phyloP scores from a whole-genome alignment of 2,797 vertebrate species.

The Muscicapa comitata region DNA sequence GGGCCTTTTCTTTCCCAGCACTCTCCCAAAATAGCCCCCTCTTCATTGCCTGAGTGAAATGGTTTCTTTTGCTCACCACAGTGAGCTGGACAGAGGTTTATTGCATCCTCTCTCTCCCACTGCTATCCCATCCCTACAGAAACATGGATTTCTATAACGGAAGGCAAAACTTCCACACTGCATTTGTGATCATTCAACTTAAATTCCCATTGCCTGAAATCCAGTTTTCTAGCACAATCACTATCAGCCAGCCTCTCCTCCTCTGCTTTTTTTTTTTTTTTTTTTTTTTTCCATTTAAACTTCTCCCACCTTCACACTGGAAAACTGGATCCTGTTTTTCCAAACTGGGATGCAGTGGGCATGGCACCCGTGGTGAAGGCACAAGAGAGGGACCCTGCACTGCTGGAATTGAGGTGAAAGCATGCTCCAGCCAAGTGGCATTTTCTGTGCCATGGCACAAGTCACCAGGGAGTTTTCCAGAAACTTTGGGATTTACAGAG shows the following conservation, averaged over 20 bases:
- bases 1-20: neutral
- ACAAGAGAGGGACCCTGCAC: fast-evolving
- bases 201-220: neutral
- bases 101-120: neutral
- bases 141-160: fast-evolving
- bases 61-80: neutral
- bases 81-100: neutral
- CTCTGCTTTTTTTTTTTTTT: neutral
- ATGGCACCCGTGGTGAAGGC: fast-evolving
- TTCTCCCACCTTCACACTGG: neutral
- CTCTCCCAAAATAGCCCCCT: neutral
- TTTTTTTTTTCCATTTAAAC: neutral
- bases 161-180: neutral
- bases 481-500: neutral
- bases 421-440: neutral
- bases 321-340: neutral
- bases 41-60: neutral
- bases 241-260: neutral
- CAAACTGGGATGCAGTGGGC: neutral
- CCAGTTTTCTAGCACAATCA: neutral
- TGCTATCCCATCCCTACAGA: neutral
- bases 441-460: neutral
- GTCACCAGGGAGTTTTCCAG: slow-evolving; percentile 16
- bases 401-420: neutral
- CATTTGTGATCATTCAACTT: neutral